Conservation (phyloP, 2,888 invertebrate genomes). For the Iselma pallidipennis region DNA sequence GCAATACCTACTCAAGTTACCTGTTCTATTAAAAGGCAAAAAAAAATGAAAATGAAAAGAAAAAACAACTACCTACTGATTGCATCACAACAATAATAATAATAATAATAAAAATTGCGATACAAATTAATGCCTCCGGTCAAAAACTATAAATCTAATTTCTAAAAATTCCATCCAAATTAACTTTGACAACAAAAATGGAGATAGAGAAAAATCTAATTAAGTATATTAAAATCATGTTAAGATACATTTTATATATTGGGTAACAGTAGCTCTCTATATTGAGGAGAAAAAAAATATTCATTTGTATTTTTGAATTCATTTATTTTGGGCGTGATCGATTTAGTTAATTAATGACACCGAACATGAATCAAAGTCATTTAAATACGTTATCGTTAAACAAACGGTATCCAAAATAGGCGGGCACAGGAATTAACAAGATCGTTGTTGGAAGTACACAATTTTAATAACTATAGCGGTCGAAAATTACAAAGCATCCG, state of each 20-base stretch:
- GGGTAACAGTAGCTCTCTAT: conserved; percentile 19
- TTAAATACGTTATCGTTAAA: conserved; percentile 14
- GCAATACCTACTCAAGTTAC: conserved; percentile 18
- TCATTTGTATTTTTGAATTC: not conserved
- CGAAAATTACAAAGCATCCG: no score
- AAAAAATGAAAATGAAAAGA: conserved; percentile 7
- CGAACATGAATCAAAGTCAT: conserved; percentile 21
- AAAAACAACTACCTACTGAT: no score
- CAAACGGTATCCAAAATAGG: conserved; percentile 23
- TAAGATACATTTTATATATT: no score
- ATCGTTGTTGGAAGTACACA: conserved; percentile 8
- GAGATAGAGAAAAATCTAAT: not conserved
- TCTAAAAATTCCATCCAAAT: conserved; percentile 27
- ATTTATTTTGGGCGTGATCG: conserved; percentile 16
- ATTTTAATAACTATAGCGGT: no score
- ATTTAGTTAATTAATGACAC: conserved; percentile 16
- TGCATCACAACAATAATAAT: conserved; percentile 8
- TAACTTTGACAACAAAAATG: conserved; percentile 20
- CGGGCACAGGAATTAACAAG: conserved; percentile 16
- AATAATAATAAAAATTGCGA: conserved; percentile 8
- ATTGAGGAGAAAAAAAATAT: no score
- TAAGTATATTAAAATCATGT: conserved; percentile 9
- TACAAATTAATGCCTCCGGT: conserved; percentile 2
- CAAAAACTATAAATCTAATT: conserved; percentile 12
- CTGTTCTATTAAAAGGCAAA: not conserved